Conservation (phyloP, 2,797 vertebrate genomes). For the Limosa lapponica region DNA sequence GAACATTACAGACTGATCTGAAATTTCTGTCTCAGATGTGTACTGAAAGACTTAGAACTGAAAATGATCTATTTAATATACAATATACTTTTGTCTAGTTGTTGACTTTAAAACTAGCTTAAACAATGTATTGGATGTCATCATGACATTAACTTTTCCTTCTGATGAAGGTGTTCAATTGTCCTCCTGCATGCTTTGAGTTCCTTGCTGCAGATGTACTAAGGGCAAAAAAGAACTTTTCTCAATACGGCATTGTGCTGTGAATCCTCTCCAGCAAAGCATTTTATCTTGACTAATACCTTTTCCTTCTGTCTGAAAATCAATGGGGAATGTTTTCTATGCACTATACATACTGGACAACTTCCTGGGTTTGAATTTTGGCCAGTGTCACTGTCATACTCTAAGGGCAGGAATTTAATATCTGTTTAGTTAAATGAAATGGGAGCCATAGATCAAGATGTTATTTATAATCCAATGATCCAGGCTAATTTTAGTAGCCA, state of each 20-base stretch:
- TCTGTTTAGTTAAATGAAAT: neutral
- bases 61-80: neutral
- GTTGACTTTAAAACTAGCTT: neutral
- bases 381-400: neutral
- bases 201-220: neutral
- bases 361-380: neutral
- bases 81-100: neutral
- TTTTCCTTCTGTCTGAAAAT: neutral
- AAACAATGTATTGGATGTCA: neutral
- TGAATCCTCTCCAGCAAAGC: neutral
- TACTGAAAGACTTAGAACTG: neutral
- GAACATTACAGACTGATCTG: neutral
- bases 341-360: neutral
- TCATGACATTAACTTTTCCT: neutral
- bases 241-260: neutral
- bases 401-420: neutral
- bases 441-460: neutral
- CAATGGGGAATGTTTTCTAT: neutral
- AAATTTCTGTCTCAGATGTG: neutral
- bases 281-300: neutral
- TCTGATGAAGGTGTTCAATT: neutral
- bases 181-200: fast-evolving
- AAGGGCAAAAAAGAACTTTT: neutral
- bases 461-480: neutral
- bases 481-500: neutral